Conservation (phyloP, 1,140 invertebrate genomes). For the Stratiolaelaps scimitus region DNA sequence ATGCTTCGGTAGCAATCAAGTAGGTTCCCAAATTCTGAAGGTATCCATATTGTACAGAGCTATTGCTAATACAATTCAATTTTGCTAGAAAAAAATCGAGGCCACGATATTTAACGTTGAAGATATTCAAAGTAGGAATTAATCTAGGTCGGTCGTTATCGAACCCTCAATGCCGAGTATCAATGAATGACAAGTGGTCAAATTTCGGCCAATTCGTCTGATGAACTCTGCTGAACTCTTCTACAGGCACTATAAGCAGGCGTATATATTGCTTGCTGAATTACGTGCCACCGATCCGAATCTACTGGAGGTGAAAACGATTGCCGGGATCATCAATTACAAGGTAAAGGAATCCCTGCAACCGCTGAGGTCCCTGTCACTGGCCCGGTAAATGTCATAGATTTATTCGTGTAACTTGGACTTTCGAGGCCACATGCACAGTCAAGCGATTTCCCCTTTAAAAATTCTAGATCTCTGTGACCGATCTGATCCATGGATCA, state of each 20-base stretch:
- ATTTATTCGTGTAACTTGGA: background rate
- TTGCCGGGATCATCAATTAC: constrained; percentile 90
- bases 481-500: too few species aligned
- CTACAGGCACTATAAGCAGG: constrained; percentile 75
- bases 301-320: constrained; percentile 76
- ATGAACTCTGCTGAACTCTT: constrained; percentile 31
- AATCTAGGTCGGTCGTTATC: too few species aligned
- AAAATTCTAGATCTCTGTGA: too few species aligned
- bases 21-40: constrained; percentile 43
- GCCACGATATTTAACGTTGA: background rate
- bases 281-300: constrained; percentile 76
- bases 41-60: constrained; percentile 28
- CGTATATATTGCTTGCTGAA: constrained; percentile 75
- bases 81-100: background rate
- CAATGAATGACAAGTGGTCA: too few species aligned
- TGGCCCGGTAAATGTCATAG: background rate
- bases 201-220: too few species aligned
- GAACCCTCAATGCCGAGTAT: too few species aligned
- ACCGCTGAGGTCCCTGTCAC: background rate
- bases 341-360: constrained; percentile 50
- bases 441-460: constrained; percentile 18
- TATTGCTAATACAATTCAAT: constrained; percentile 30
- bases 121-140: background rate
- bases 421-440: background rate
- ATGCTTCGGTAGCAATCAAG: constrained; percentile 73